Evolutionary conservation across 2,888 invertebrate genomes (phyloP).

Genomic region (Zaprionus lineosus): DNA sequence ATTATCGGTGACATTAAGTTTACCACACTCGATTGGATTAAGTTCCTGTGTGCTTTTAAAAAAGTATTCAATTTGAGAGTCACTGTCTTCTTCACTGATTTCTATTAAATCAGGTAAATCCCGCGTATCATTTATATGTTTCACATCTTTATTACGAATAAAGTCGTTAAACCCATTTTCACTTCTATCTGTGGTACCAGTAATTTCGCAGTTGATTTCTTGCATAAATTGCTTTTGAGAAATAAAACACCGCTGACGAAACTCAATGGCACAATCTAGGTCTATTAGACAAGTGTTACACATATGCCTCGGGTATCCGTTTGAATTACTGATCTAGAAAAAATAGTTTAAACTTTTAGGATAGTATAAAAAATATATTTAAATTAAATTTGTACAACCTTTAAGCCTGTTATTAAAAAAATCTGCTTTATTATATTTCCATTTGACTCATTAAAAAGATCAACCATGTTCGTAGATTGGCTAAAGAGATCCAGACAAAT

Average conservation of each 20-base stretch:
- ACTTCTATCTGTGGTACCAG: background rate
- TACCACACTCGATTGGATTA: too few relatives aligned
- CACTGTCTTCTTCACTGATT: constrained; percentile 1
- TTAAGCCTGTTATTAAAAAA: constrained; percentile 34
- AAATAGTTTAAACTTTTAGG: too few relatives aligned
- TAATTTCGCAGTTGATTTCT: background rate
- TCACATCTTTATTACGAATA: too few relatives aligned
- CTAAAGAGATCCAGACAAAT: constrained; percentile 25
- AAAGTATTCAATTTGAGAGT: constrained; percentile 12
- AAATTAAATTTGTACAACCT: constrained; percentile 24
- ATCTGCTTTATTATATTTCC: constrained; percentile 30
- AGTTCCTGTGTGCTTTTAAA: background rate
- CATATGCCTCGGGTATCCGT: constrained; percentile 20
- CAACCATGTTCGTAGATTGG: background rate
- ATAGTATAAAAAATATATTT: background rate
- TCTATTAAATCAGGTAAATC: too few relatives aligned
- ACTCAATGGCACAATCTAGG: constrained; percentile 31
- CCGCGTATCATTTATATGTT: too few relatives aligned
- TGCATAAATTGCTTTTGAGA: constrained; percentile 37
- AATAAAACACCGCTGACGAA: constrained; percentile 48
- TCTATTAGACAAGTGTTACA: constrained; percentile 36
- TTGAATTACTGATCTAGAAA: background rate
- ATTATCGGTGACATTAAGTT: too few relatives aligned
- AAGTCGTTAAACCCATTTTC: background rate
- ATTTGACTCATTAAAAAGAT: constrained; percentile 34